Evolutionary conservation across 1,140 invertebrate species (phyloP).

Genomic region (Zaprionus africanus): DNA sequence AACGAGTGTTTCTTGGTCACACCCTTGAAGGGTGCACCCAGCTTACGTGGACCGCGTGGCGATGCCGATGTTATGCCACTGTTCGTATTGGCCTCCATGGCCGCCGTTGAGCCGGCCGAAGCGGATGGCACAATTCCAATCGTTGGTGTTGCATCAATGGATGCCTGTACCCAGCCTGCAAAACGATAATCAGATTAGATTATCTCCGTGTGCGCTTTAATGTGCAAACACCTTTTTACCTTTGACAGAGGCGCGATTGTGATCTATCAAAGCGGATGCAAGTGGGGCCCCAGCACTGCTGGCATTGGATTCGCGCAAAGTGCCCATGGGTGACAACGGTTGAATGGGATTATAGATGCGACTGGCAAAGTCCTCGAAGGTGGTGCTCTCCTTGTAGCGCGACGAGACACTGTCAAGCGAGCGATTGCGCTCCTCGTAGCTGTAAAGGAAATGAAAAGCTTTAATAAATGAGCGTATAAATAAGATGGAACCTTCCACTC

Average conservation of each 20-base stretch:
- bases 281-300: constrained; percentile 78
- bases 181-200: constrained; percentile 15
- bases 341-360: constrained; percentile 92
- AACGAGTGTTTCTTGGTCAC: constrained; percentile 82
- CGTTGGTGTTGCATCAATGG: constrained; percentile 69
- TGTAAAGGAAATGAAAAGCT: constrained; percentile 81
- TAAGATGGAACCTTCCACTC: constrained; percentile 78
- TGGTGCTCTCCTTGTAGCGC: constrained; percentile 94
- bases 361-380: constrained; percentile 96
- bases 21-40: constrained; percentile 85
- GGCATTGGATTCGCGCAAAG: constrained; percentile 67
- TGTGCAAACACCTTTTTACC: constrained; percentile 38
- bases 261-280: constrained; percentile 85
- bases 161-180: constrained; percentile 81
- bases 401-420: constrained; percentile 94
- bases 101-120: constrained; percentile 73
- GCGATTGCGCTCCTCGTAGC: constrained; percentile 95
- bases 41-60: constrained; percentile 85
- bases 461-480: neutral
- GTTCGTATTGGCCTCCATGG: constrained; percentile 75
- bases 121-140: constrained; percentile 71
- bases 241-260: constrained; percentile 80
- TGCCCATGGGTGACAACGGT: constrained; percentile 83
- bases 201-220: neutral
- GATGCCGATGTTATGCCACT: constrained; percentile 71